phyloP scores from a whole-genome alignment of 2,797 vertebrate genomes.

The Fistularia tabacaria region DNA sequence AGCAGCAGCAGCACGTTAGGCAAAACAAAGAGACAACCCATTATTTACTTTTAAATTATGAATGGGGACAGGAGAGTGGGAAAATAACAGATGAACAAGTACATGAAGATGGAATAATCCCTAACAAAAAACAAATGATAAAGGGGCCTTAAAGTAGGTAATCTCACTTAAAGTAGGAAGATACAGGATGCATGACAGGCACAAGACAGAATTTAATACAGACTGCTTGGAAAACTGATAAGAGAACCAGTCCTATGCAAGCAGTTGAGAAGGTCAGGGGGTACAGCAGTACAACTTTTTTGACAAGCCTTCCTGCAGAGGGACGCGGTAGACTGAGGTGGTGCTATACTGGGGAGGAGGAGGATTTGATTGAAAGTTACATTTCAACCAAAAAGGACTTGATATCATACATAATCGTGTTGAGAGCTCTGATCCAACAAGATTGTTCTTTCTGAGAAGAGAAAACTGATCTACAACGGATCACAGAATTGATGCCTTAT shows the following conservation, averaged over 20 bases:
- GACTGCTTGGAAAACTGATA: conserved; percentile 1
- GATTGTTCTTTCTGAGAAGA: neutral
- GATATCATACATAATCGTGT: conserved; percentile 16
- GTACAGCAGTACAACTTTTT: conserved; percentile 36
- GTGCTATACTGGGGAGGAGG: conserved; percentile 27
- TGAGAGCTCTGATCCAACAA: neutral
- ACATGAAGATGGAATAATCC: conserved; percentile 9
- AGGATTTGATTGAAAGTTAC: conserved; percentile 44
- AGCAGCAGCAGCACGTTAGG: conserved; percentile 20
- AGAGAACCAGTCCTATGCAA: conserved; percentile 15
- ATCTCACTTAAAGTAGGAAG: neutral
- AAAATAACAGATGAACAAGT: conserved; percentile 16
- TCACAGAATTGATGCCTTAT: neutral
- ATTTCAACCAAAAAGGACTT: conserved; percentile 24
- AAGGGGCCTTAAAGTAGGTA: conserved; percentile 12
- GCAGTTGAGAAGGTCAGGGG: conserved; percentile 32
- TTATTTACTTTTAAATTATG: conserved; percentile 73
- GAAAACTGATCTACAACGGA: neutral
- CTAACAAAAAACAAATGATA: conserved; percentile 24
- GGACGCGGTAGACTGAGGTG: conserved; percentile 23
- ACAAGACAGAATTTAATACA: neutral
- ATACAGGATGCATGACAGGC: conserved; percentile 1
- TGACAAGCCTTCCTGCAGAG: conserved; percentile 37
- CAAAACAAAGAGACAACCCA: conserved; percentile 53
- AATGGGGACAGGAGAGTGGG: conserved; percentile 33